A percentile compares a stretch with the other conserved stretches of the same genome.
These are phyloP conservation scores for Microctenopoma lineatum DNA, from an alignment of 2,797 vertebrate species.

Conservation along the genomic window DNA sequence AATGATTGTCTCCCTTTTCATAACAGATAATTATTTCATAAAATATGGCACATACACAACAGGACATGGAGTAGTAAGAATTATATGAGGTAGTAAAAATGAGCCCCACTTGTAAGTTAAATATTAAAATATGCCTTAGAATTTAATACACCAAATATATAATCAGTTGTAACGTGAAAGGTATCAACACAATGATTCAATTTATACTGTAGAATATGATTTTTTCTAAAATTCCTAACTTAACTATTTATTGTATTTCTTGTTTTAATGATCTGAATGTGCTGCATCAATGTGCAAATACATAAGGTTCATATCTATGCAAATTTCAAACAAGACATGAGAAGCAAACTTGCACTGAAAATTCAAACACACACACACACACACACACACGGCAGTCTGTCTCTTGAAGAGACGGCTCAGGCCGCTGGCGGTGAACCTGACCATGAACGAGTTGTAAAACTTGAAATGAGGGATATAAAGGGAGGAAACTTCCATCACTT, in stretches of 20 bases:
- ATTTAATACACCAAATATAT: too few relatives aligned
- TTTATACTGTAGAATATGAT: too few relatives aligned
- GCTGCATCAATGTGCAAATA: conserved; percentile 15
- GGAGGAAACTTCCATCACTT: conserved; percentile 42
- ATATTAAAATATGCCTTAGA: too few relatives aligned
- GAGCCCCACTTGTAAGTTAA: too few relatives aligned
- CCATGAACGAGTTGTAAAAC: conserved; percentile 46
- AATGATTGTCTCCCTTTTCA: too few relatives aligned
- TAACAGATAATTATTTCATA: too few relatives aligned
- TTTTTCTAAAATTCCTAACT: too few relatives aligned
- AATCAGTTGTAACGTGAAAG: too few relatives aligned
- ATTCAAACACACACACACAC: conserved; percentile 2
- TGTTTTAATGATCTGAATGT: background rate
- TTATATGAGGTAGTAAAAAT: too few relatives aligned
- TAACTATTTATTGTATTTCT: background rate
- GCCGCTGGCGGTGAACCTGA: conserved; percentile 59
- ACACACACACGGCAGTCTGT: conserved; percentile 26
- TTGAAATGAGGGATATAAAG: conserved; percentile 48
- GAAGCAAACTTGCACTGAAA: background rate
- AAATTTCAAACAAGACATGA: conserved; percentile 25
- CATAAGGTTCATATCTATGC: conserved; percentile 23
- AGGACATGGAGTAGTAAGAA: too few relatives aligned
- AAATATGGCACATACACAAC: too few relatives aligned
- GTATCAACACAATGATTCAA: too few relatives aligned
- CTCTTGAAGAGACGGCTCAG: conserved; percentile 30